These are phyloP conservation scores for Stenodema calcarata DNA, from an alignment of 2,888 invertebrate species.

Conservation along the genomic window DNA sequence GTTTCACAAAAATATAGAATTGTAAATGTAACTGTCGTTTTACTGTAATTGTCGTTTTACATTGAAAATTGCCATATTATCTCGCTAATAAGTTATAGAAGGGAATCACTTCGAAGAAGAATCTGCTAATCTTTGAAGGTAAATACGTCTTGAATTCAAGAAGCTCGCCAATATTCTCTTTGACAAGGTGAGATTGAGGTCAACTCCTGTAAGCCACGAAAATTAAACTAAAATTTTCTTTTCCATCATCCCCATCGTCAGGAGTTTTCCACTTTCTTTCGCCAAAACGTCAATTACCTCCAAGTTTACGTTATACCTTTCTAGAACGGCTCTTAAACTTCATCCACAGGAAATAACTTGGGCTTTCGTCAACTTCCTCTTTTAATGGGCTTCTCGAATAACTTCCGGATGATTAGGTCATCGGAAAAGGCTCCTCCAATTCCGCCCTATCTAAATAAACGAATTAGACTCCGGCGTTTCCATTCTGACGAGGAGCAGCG, in stretches of 20 bases:
- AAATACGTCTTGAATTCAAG: not conserved
- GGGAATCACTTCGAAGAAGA: not conserved
- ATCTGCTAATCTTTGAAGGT: not conserved
- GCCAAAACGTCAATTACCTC: conserved; percentile 43
- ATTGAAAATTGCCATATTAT: not conserved
- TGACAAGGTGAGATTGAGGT: not conserved
- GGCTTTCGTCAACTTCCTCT: conserved; percentile 40
- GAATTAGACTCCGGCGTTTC: not conserved
- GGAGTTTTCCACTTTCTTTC: conserved; percentile 14
- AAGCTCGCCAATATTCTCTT: not conserved
- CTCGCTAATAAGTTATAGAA: not conserved
- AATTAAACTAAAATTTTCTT: not conserved
- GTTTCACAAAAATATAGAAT: too few relatives aligned
- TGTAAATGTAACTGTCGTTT: too few relatives aligned
- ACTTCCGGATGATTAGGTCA: conserved; percentile 47
- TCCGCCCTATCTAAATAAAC: not conserved
- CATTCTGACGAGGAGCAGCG: not conserved
- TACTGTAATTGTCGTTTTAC: not conserved
- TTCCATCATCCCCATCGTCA: not conserved
- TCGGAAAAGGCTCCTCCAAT: conserved; percentile 30
- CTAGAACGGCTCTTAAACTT: conserved; percentile 29
- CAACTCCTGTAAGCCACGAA: not conserved
- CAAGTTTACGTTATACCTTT: conserved; percentile 31
- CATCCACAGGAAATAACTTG: conserved; percentile 37
- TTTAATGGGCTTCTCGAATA: conserved; percentile 45